phyloP scores from a whole-genome alignment of 2,113 vertebrate species.

The Lampris incognitus region DNA sequence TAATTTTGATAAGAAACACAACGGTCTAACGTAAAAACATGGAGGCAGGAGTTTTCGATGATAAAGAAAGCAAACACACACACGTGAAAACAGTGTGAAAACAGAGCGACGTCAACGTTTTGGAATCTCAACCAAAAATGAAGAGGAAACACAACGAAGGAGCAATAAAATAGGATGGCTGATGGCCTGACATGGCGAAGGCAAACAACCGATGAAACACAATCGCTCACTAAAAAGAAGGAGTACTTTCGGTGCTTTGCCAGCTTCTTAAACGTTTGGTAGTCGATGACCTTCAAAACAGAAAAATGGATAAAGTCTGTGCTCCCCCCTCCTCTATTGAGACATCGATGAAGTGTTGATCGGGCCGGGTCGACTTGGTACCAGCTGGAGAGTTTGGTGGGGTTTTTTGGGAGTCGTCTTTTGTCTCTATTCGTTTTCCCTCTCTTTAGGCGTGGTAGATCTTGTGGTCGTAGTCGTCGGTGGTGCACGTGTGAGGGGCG shows the following conservation, averaged over 20 bases:
- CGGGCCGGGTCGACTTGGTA: conserved; percentile 3
- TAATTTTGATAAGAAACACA: conserved; percentile 71
- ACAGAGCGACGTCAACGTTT: conserved; percentile 24
- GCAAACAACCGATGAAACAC: neutral
- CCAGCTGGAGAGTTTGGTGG: conserved; percentile 10
- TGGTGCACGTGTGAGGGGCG: conserved; percentile 62
- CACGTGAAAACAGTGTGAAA: neutral
- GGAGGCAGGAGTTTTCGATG: conserved; percentile 42
- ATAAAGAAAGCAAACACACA: conserved; percentile 16
- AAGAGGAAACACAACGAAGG: neutral
- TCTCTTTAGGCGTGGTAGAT: conserved; percentile 60
- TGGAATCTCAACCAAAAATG: conserved; percentile 8
- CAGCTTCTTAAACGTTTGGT: conserved; percentile 42
- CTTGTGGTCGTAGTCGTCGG: conserved; percentile 76
- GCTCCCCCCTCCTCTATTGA: conserved; percentile 8
- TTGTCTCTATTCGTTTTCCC: neutral
- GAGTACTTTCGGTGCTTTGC: conserved; percentile 26
- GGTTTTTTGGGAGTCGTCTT: neutral
- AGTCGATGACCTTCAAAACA: conserved; percentile 2
- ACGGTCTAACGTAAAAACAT: conserved; percentile 61
- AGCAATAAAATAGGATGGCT: conserved; percentile 6
- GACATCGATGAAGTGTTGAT: neutral
- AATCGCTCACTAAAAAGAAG: neutral
- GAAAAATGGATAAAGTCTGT: conserved; percentile 15
- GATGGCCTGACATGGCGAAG: neutral